Conservation (phyloP, 2,888 invertebrate species). For the Tenthredo amoena region DNA sequence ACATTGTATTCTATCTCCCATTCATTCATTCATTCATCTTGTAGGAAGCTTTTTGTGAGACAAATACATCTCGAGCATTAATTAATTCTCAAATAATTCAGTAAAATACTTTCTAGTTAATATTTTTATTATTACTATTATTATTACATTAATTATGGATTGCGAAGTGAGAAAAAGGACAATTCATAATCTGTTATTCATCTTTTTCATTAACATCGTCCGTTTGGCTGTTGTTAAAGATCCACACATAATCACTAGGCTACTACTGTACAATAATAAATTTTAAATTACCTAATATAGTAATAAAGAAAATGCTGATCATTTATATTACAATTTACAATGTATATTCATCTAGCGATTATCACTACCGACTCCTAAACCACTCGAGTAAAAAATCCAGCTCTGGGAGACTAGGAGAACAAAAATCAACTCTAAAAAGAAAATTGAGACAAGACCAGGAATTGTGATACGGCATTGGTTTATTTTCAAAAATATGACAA, state of each 20-base stretch:
- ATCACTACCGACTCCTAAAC: neutral
- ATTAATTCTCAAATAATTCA: neutral
- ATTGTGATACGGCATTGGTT: neutral
- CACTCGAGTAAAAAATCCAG: neutral
- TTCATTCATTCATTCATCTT: neutral
- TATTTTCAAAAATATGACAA: neutral
- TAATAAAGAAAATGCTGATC: slow-evolving; percentile 65
- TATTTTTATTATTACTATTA: neutral
- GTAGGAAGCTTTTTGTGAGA: neutral
- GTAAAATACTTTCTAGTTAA: neutral
- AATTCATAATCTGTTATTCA: neutral
- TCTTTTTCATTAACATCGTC: neutral
- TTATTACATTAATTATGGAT: neutral
- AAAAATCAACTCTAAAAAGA: neutral
- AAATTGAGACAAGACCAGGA: neutral
- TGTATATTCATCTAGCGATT: neutral
- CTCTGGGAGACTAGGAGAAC: no score
- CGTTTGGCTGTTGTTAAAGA: slow-evolving; percentile 54
- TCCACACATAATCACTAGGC: slow-evolving; percentile 76
- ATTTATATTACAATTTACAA: slow-evolving; percentile 68
- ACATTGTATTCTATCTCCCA: slow-evolving; percentile 2
- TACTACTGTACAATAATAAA: slow-evolving; percentile 68
- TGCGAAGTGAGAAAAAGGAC: neutral
- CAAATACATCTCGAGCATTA: neutral
- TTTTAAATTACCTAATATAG: slow-evolving; percentile 57